Evolutionary conservation across 2,797 vertebrate genomes (phyloP), one percentile per base, ranked within the genome.

Genomic region (Cyprinella venusta): DNA sequence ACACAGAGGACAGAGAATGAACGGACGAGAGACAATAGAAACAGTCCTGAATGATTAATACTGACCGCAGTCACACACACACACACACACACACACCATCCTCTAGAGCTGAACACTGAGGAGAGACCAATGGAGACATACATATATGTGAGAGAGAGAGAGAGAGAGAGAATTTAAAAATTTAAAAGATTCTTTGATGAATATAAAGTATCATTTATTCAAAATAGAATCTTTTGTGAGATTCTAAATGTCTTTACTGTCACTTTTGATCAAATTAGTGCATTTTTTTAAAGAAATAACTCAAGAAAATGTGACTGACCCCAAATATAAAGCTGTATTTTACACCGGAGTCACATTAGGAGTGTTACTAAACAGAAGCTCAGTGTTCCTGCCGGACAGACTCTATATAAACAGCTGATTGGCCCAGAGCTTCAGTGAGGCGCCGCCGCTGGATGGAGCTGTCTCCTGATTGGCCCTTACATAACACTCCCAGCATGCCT

Each of bases 401-500:
- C 36, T 64, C 38, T 64, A 38, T 74, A 74, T 61, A 81, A 81
- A 81, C 68, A 19, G 24, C 69, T 30, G 54, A 70, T 70, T 80
- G 45, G 54, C 21, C 21, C 18, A 63, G 16, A 52, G 89, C 86
- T 13, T 54, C 78, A 77, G 76, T 45, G 78, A 59, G 80, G 79
- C 79, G 30, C 89, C 91, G 86, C 85, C 85, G 89, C 85, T 52
- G 84, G 87, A 89, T 80, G 82, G 77, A 90, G 89, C 90, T 79
- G 79, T 90, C 91, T 89, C 91, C 80, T 88, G 85, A 93, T 95
- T 95, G 92, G 95, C 93, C 91, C 91, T 93, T 91, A 91, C 91
- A 91, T 94, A 93, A 93, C 93, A 89, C 90, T 94, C 94, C 93
- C 93, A 94, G 94, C 93, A 94, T 94, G 92, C 93, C 92, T 93